phyloP scores from a whole-genome alignment of 2,888 invertebrate genomes.

The Agrochola circellaris region DNA sequence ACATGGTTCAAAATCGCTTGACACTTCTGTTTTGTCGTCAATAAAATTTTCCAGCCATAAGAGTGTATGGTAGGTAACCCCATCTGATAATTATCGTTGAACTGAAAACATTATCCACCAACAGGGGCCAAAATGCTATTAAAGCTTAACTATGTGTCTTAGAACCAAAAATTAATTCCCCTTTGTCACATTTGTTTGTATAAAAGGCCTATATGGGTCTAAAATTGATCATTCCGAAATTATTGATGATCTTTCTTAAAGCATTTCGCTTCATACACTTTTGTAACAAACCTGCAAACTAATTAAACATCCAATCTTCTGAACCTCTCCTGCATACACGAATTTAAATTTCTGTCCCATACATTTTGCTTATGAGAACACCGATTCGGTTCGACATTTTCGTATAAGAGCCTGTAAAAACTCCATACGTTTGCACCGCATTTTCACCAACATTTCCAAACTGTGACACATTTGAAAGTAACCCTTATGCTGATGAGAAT shows the following conservation, averaged over 20 bases:
- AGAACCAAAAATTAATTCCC: not conserved
- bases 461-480: constrained; percentile 49
- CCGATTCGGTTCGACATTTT: constrained; percentile 88
- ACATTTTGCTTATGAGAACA: constrained; percentile 70
- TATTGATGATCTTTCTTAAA: not conserved
- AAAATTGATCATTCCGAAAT: not conserved
- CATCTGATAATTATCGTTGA: not conserved
- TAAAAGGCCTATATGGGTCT: not conserved
- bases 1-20: not conserved
- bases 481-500: constrained; percentile 57
- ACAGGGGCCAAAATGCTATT: not conserved
- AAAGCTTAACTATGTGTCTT: too few relatives aligned
- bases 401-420: constrained; percentile 89
- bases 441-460: constrained; percentile 20
- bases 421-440: constrained; percentile 79
- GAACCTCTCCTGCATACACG: constrained; percentile 43
- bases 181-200: not conserved
- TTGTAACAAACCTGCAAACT: constrained; percentile 24
- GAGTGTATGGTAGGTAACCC: too few relatives aligned
- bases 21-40: not conserved
- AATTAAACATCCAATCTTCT: constrained; percentile 60
- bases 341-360: constrained; percentile 67
- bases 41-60: too few relatives aligned
- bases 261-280: not conserved
- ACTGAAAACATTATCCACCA: not conserved